These are phyloP conservation scores for Aselliscus stoliczkanus DNA, from an alignment of 2,797 vertebrate genomes.

Conservation along the genomic window DNA sequence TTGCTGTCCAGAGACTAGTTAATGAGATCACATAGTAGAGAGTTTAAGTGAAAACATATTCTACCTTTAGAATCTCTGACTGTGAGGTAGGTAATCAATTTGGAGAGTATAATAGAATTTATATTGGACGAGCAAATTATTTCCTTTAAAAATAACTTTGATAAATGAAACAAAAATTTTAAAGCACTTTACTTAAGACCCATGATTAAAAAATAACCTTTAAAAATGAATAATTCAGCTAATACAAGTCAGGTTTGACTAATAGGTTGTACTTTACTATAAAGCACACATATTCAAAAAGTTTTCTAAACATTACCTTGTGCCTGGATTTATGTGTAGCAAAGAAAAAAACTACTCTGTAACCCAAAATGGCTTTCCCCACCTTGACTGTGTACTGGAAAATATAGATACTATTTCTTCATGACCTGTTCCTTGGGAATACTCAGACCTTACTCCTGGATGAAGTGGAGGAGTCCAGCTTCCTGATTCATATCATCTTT, in stretches of 20 bases:
- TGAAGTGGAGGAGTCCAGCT: not conserved
- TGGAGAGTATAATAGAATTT: not conserved
- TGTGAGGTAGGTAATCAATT: not conserved
- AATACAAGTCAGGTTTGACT: not conserved
- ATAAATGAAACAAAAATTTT: not conserved
- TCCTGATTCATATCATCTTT: not conserved
- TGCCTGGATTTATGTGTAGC: not conserved
- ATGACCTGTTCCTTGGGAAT: not conserved
- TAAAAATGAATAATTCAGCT: not conserved
- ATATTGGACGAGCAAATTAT: not conserved
- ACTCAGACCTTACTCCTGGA: not conserved
- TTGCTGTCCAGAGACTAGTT: not conserved
- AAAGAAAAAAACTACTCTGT: not conserved
- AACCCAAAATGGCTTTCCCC: not conserved
- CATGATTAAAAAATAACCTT: not conserved
- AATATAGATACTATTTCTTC: not conserved
- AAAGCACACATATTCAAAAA: not conserved
- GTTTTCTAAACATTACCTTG: not conserved
- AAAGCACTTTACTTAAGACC: not conserved
- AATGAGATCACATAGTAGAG: not conserved
- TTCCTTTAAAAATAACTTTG: not conserved
- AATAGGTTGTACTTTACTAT: not conserved
- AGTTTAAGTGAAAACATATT: not conserved
- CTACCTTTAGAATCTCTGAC: not conserved
- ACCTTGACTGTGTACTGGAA: not conserved